Base-by-base conservation (phyloP, 1,140 invertebrate species). In the Lepidurus apus region DNA sequence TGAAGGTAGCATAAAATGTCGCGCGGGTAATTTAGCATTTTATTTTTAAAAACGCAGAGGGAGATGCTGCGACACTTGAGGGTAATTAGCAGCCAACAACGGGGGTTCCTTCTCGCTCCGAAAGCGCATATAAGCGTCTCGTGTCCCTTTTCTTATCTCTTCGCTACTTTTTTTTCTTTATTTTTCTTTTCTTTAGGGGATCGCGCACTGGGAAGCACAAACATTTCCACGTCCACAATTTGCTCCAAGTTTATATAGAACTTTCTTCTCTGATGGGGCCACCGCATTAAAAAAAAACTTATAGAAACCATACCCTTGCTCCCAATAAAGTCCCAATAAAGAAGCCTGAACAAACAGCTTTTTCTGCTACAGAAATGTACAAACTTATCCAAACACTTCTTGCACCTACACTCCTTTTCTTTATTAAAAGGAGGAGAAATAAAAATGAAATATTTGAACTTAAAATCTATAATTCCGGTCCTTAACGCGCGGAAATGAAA, bases 1-100 rank as follows among this genome's bases (percentile, higher is more conserved):
- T 65, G 53, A 65, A 65, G 53, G 53, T 65, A 65, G 53, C 53
- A 65, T 65, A 65, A 65, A 65, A 65, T 65, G 53, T 65, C 53
- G 13, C 8, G 53, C 53, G 53, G n/a, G 53, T 65, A 65, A 65
- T 65, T 65, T 65, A 65, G 53, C n/a, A 65, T 65, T 65, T 65
- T 65, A 65, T 65, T 65, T 65, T 65, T 65, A 13, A 65, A 65
- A 65, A 65, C 53, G 53, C 53, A 65, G 53, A 65, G 53, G 53
- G 53, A 65, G 53, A 65, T 65, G 53, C 53, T 65, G 53, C 53
- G 53, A 65, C 53, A 65, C 53, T 65, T 65, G 53, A 65, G 53
- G 53, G 53, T 65, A 65, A 65, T 65, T 65, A 65, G 53, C 53
- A 65, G 53, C 53, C 53, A 65, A 65, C 53, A 65, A 65, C 53